A percentile compares a stretch with the other conserved stretches of the same genome.
Evolutionary conservation across 2,113 vertebrate genomes (phyloP).

Genomic region (Zosterops borbonicus): DNA sequence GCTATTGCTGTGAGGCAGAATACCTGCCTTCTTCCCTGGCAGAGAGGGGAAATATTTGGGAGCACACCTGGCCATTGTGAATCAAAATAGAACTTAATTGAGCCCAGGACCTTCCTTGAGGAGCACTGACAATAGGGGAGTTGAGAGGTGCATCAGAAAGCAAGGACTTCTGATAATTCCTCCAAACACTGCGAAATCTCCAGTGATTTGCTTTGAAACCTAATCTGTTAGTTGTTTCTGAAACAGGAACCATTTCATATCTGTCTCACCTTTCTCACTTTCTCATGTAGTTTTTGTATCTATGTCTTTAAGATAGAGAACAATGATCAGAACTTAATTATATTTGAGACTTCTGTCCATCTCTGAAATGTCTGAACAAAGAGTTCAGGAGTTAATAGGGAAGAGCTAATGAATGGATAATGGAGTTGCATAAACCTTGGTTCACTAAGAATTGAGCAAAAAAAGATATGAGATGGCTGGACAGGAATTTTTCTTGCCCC

Average conservation of each 20-base stretch:
- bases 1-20: background rate
- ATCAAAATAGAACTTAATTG: background rate
- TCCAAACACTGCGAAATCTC: background rate
- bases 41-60: background rate
- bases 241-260: background rate
- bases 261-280: background rate
- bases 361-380: slow-evolving; percentile 20
- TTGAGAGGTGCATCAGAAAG: background rate
- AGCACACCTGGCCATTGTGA: background rate
- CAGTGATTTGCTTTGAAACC: background rate
- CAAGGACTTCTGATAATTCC: background rate
- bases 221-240: background rate
- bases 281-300: background rate
- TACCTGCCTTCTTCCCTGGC: background rate
- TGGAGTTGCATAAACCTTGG: background rate
- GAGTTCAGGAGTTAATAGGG: slow-evolving; percentile 17
- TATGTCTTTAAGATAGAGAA: background rate
- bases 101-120: background rate
- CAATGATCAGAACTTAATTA: slow-evolving; percentile 30
- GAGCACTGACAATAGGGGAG: background rate
- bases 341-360: slow-evolving; percentile 39
- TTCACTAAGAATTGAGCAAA: background rate
- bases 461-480: background rate
- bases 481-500: background rate
- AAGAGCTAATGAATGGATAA: slow-evolving; percentile 24